phyloP scores from a whole-genome alignment of 23 tunicate species.

The Trididemnum miniatum region DNA sequence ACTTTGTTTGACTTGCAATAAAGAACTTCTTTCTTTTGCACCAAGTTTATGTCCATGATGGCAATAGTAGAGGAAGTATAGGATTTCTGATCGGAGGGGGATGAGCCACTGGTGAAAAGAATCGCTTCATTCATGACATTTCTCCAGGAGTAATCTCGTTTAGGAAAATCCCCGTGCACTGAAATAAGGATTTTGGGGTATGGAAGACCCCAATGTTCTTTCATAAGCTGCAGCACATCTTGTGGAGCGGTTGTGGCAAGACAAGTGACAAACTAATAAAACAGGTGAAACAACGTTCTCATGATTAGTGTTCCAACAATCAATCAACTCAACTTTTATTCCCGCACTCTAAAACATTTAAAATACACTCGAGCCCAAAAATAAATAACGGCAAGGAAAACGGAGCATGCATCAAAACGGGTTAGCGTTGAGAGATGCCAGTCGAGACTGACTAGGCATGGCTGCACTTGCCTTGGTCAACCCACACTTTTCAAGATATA shows the following conservation, averaged over 20 bases:
- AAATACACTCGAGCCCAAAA: no score
- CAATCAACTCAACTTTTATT: no score
- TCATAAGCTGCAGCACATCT: background rate
- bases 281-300: no score
- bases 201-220: slow-evolving; percentile 16
- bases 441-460: no score
- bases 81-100: slow-evolving; percentile 28
- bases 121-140: slow-evolving; percentile 45
- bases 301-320: no score
- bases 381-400: no score
- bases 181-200: slow-evolving; percentile 33
- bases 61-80: slow-evolving; percentile 29
- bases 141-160: slow-evolving; percentile 37
- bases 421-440: no score
- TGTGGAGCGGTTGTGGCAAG: slow-evolving; percentile 1
- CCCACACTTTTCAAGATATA: no score
- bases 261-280: slow-evolving; percentile 32
- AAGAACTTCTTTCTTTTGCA: background rate
- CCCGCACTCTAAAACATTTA: no score
- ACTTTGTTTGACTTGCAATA: background rate
- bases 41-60: slow-evolving; percentile 8
- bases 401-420: no score
- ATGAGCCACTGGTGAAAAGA: slow-evolving; percentile 31
- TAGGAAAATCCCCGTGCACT: slow-evolving; percentile 19
- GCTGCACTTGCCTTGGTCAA: no score